Conservation (phyloP, 2,797 vertebrate genomes). For the Xiphorhynchus erythropygius region DNA sequence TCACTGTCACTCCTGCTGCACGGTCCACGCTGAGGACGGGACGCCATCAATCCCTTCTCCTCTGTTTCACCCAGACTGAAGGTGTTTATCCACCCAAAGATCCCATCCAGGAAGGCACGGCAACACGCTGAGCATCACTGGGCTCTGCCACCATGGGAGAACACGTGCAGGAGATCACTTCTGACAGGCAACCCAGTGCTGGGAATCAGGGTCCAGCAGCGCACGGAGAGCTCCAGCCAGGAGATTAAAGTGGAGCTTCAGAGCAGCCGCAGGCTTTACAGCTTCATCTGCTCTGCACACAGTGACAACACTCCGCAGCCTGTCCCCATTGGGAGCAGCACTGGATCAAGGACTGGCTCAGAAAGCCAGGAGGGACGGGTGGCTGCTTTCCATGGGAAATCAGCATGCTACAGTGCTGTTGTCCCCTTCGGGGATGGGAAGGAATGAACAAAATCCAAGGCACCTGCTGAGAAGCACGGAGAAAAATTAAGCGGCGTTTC, state of each 20-base stretch:
- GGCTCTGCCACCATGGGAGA: not conserved
- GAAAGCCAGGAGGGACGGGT: not conserved
- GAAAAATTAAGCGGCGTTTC: not conserved
- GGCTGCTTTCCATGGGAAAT: not conserved
- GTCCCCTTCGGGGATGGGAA: not conserved
- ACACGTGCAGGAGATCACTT: rapidly evolving
- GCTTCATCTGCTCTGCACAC: not conserved
- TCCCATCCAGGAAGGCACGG: not conserved
- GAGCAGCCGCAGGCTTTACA: not conserved
- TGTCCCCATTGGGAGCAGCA: rapidly evolving
- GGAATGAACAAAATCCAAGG: not conserved
- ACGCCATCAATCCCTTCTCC: not conserved
- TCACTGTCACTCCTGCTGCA: rapidly evolving
- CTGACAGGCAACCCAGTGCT: not conserved
- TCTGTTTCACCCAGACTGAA: rapidly evolving
- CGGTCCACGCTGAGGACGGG: rapidly evolving
- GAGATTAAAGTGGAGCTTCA: not conserved
- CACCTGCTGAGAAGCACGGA: not conserved
- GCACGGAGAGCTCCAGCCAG: not conserved
- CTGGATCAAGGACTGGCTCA: rapidly evolving
- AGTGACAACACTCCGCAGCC: not conserved
- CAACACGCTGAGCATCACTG: not conserved
- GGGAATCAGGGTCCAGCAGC: not conserved
- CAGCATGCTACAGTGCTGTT: not conserved
- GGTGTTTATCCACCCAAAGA: not conserved